Evolutionary conservation across 2,113 vertebrate species (phyloP).

Genomic region (Platanista minor): DNA sequence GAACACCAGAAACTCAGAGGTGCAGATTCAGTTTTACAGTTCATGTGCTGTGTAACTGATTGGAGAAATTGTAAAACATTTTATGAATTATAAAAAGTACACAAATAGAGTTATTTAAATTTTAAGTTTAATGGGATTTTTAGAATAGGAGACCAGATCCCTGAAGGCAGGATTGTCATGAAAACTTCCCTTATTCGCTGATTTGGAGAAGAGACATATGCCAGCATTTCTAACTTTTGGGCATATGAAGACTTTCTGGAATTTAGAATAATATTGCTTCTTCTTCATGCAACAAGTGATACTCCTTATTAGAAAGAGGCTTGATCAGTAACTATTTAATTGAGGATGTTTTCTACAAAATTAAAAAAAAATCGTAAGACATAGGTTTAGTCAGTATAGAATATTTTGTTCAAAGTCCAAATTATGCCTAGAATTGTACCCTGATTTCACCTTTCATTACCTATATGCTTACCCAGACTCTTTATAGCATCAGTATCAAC

Average conservation of each 20-base stretch:
- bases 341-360: not conserved
- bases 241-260: not conserved
- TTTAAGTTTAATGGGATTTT: not conserved
- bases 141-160: not conserved
- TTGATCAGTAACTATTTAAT: not conserved
- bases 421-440: not conserved
- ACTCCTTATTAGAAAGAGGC: not conserved
- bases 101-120: not conserved
- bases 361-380: not conserved
- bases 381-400: not conserved
- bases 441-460: not conserved
- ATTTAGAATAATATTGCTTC: not conserved
- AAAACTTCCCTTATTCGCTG: not conserved
- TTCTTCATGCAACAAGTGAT: not conserved
- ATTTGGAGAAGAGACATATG: not conserved
- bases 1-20: not conserved
- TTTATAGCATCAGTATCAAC: not conserved
- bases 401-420: not conserved
- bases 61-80: not conserved
- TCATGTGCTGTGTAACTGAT: not conserved
- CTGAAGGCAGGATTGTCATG: not conserved
- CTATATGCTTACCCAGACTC: not conserved
- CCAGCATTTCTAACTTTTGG: not conserved
- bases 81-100: not conserved
- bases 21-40: not conserved